Base-by-base conservation (phyloP, 2,113 vertebrate genomes). In the Thalassoma bifasciatum region DNA sequence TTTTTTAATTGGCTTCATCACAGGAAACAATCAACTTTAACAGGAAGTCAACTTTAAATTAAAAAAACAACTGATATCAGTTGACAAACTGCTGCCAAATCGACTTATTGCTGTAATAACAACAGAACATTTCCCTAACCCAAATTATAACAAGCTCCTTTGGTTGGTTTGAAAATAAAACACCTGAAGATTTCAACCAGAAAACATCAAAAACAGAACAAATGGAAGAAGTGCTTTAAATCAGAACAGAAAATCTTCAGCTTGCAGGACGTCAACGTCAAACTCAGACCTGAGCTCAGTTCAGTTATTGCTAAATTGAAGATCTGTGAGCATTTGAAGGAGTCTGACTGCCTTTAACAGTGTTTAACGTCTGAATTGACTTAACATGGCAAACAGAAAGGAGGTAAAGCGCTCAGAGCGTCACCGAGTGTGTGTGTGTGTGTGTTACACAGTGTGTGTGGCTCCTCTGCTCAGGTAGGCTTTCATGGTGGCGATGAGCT, bases 401-500 rank as follows among this genome's bases (percentile, higher is more conserved):
- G 26, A n/a, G 14, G 44, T 63, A 8, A 62, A 61, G 58, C 57
- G 14, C 58, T 64, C 10, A 8, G 10, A 30, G 17, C 44, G 64
- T n/a, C n/a, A n/a, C n/a, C n/a, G n/a, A n/a, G n/a, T n/a, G 59
- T 9, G 22, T 26, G 40, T 24, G 22, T 42, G 58, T 42, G 40
- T 44, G 59, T 4, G 58, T 44, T 38, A 56, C 24, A 30, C 14
- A 9, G 36, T 44, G 21, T 61, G 59, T 10, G 38, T 10, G 8
- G 75, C 12, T 10, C 34, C 69, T 13, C 37, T 0, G 66, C 53
- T 68, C 60, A 94, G 92, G 75, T 87, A 82, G 50, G 91, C 92
- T 86, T 95, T 93, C 78, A 99, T 94, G 81, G 92, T 90, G 4
- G 86, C 87, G 56, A 99, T 96, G 51, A 97, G 92, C 49, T 95